Percentiles rank a stretch among this genome's conserved stretches.
phyloP scores from a whole-genome alignment of 2,113 vertebrate species.

The Nipponia nippon region DNA sequence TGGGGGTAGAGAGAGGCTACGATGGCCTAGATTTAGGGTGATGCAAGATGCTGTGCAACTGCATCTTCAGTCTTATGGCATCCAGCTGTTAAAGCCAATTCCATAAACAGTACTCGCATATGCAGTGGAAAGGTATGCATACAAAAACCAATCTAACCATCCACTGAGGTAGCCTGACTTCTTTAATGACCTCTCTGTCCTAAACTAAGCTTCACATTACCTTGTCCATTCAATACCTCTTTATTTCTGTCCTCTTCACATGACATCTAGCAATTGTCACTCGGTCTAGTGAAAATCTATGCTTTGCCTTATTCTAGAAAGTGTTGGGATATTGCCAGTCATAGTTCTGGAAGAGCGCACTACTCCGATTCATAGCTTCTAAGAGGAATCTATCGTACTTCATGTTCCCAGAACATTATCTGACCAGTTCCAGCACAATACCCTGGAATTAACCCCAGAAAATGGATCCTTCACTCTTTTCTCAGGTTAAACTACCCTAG shows the following conservation, averaged over 20 bases:
- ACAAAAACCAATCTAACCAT: neutral
- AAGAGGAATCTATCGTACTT: neutral
- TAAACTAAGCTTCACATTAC: neutral
- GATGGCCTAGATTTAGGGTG: neutral
- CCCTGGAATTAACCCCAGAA: neutral
- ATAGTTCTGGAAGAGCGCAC: neutral
- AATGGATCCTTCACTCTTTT: neutral
- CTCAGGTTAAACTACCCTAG: neutral
- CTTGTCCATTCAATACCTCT: neutral
- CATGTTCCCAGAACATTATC: neutral
- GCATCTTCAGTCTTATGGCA: neutral
- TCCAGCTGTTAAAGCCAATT: neutral
- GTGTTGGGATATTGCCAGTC: neutral
- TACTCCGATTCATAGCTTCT: neutral
- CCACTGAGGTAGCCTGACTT: neutral
- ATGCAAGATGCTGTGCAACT: neutral
- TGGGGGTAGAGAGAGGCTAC: neutral
- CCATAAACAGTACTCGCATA: neutral
- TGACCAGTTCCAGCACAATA: neutral
- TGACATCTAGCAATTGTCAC: neutral
- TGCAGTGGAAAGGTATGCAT: accelerated
- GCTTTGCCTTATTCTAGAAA: neutral
- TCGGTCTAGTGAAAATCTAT: neutral
- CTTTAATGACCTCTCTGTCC: neutral
- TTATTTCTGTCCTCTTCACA: neutral